Base-by-base conservation (phyloP, 2,888 invertebrate species). In the Aethes cnicana region DNA sequence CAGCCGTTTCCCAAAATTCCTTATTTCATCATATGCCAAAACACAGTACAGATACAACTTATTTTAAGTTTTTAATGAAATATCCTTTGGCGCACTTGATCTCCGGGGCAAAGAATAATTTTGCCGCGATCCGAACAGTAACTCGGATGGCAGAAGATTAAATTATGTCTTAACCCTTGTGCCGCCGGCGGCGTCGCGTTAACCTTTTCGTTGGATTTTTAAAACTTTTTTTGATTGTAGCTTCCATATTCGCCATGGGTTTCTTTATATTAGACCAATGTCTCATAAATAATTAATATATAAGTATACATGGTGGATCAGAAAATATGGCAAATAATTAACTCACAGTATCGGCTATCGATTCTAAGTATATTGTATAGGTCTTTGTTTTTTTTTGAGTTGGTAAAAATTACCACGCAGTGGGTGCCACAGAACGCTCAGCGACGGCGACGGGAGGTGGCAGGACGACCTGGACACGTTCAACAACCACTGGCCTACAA, bases 51-150 rank as follows among this genome's bases (percentile, higher is more conserved):
- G 68, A 77, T 74, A 75, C 68, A 75, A 76, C 71, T 81, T 79
- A 72, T 76, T 81, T 74, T 76, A 81, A 83, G 79, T 83, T 82
- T 84, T 81, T 77, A 81, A 83, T 84, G 79, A 82, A 84, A 83
- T 79, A 81, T 75, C 73, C 76, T 77, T 77, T 69, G 71, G 66
- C 68, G 56, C 59, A 75, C 69, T 74, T 77, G 72, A 78, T 79
- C 74, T 74, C 58, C 56, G 50, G 63, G 63, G 64, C 35, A 59
- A 59, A 59, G 59, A 59, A 59, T 59, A 59, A 57, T 59, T 59
- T 57, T 57, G 48, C 54, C 44, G 55, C 54, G 50, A 54, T 59
- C 53, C 56, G 63, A 71, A 59, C 58, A 56, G 60, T 47, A 58
- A 62, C 59, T 58, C 58, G 55, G 54, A 56, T 58, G 59, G 47